A percentile compares a stretch with the other conserved stretches of the same genome.
These are phyloP conservation scores for Maccullochella peelii DNA, from an alignment of 2,113 vertebrate genomes.

Conservation along the genomic window DNA sequence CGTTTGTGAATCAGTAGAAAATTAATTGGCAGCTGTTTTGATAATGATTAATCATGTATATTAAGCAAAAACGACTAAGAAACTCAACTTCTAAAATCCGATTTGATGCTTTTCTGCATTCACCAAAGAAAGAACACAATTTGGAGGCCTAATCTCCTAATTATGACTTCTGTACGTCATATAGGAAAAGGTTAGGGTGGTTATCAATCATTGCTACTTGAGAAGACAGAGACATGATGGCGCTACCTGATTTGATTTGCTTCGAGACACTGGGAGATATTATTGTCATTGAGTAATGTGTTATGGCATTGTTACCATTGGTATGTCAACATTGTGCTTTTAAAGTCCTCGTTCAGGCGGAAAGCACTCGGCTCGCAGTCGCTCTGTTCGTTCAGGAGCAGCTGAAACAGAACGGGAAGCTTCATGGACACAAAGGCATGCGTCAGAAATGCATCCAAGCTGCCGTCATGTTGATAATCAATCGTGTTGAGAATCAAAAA, in stretches of 20 bases:
- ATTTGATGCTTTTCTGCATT: background rate
- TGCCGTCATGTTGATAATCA: background rate
- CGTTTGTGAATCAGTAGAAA: background rate
- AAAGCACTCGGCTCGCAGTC: no score
- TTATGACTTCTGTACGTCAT: background rate
- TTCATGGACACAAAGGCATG: background rate
- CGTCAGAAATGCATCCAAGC: background rate
- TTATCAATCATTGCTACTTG: background rate
- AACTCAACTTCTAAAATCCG: background rate
- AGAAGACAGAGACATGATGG: background rate
- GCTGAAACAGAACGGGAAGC: background rate
- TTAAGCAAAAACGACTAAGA: background rate
- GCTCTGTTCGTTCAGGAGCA: background rate
- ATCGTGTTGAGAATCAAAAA: background rate
- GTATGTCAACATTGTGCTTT: background rate
- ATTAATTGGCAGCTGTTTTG: background rate
- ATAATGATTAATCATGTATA: background rate
- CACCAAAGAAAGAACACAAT: background rate
- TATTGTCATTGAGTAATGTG: background rate
- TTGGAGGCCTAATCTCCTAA: background rate
- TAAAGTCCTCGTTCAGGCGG: background rate
- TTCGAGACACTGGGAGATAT: background rate
- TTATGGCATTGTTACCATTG: no score
- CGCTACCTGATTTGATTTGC: background rate
- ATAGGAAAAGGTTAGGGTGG: background rate